Evolutionary conservation across 1,140 invertebrate genomes (phyloP), one percentile per base, ranked within the genome.

Genomic region (Latrodectus geometricus): DNA sequence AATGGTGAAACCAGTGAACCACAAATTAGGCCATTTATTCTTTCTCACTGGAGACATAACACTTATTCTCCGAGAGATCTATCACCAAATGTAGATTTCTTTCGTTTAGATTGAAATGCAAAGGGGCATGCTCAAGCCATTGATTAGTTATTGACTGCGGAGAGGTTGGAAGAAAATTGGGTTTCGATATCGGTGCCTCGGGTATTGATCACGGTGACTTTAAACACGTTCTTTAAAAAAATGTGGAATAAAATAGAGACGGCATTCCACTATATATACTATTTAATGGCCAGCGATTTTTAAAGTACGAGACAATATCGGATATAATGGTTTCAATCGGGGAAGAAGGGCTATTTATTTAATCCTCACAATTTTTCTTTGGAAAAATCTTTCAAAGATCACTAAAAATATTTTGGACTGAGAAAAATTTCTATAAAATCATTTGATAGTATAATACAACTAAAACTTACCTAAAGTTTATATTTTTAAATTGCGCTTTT

Each of bases 131-230:
- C 35, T 54, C 52, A 23, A 52, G 50, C 23, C 79, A 81, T 81
- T 81, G 66, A 81, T 81, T 81, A 49, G 49, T 50, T 48, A 81
- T 72, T 52, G n/a, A 54, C 54, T 66, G 68, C 21, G 54, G 56
- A 81, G 54, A 49, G 52, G n/a, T 56, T 48, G 68, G 21, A 81
- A 61, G 54, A 61, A 61, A 81, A 81, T 81, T 81, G 79, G 79
- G 79, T 81, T 81, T 72, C 79, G 52, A 81, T 81, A 81, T 81
- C 66, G 79, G 23, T 15, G 23, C 23, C 66, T 81, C 52, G 50
- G 69, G 52, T 81, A 81, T 81, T 81, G 79, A 81, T 81, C 79
- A 81, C 54, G 52, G 79, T 81, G 79, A 81, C 79, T 70, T 81
- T 72, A 72, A 81, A 81, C 79, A 48, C 68, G 79, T 81, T 79